These are phyloP conservation scores for Plecotus auritus DNA, from an alignment of 2,113 vertebrate genomes.

Conservation along the genomic window DNA sequence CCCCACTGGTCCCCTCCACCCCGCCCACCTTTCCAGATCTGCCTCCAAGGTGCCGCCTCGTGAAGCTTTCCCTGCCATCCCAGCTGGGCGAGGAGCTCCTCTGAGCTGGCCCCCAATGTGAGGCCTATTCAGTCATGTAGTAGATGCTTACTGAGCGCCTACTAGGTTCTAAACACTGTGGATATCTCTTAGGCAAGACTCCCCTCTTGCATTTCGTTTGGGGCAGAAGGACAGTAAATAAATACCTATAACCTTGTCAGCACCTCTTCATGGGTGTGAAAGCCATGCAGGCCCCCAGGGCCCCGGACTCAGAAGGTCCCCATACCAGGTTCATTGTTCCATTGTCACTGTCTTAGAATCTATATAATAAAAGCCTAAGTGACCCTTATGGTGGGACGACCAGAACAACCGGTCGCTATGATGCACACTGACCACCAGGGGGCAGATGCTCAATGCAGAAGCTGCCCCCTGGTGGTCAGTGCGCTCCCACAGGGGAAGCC, in stretches of 20 bases:
- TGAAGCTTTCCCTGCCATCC: background rate
- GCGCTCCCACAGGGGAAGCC: no score
- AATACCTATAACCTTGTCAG: background rate
- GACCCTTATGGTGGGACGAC: no score
- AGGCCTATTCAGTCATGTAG: background rate
- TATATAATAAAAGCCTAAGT: no score
- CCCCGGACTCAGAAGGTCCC: background rate
- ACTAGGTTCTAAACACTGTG: background rate
- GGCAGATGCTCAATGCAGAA: no score
- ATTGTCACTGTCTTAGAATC: background rate
- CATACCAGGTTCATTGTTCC: rapidly evolving
- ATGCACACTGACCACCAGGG: no score
- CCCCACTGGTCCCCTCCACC: background rate
- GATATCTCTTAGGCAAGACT: background rate
- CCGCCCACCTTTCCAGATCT: background rate
- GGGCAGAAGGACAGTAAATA: background rate
- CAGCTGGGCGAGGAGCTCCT: background rate
- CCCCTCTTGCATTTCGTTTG: no score
- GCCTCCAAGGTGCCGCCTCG: background rate
- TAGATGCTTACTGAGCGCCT: background rate
- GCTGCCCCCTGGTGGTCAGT: no score
- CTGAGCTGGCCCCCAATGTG: background rate
- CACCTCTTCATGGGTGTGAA: background rate
- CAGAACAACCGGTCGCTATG: no score
- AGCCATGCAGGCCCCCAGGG: background rate